Conservation (phyloP, 2,888 invertebrate species). For the Hyalella azteca region DNA sequence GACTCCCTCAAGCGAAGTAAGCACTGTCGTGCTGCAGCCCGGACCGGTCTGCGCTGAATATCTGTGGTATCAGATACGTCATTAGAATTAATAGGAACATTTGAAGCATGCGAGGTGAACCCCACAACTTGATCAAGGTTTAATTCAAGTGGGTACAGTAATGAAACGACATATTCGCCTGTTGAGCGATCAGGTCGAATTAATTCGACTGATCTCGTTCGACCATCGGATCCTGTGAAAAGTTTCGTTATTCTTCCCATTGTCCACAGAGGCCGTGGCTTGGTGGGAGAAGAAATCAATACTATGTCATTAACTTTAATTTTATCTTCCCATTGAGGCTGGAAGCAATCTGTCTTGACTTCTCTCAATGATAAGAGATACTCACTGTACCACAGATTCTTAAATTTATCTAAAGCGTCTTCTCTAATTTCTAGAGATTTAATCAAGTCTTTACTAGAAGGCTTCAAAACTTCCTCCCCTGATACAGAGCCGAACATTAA, state of each 20-base stretch:
- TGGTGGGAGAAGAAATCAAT: background rate
- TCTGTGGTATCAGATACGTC: too few species aligned
- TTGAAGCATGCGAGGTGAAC: too few species aligned
- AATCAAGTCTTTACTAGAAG: background rate
- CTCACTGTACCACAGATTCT: background rate
- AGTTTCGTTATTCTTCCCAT: background rate
- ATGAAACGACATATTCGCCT: background rate
- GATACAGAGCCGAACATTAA: background rate
- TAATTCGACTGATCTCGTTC: background rate
- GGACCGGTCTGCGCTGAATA: too few species aligned
- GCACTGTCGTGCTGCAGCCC: too few species aligned
- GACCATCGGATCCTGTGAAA: background rate
- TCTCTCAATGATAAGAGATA: background rate
- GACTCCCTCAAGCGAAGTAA: too few species aligned
- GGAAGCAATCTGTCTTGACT: background rate
- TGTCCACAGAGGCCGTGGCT: background rate
- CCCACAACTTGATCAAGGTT: too few species aligned
- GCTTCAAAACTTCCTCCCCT: background rate
- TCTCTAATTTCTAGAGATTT: background rate
- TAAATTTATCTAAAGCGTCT: background rate
- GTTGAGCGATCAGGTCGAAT: background rate
- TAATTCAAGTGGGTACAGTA: background rate
- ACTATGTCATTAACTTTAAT: background rate
- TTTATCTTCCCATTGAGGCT: background rate
- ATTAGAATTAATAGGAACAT: too few species aligned